Evolutionary conservation across 2,797 vertebrate genomes (phyloP).

Genomic region (Enteromius paludinosus): DNA sequence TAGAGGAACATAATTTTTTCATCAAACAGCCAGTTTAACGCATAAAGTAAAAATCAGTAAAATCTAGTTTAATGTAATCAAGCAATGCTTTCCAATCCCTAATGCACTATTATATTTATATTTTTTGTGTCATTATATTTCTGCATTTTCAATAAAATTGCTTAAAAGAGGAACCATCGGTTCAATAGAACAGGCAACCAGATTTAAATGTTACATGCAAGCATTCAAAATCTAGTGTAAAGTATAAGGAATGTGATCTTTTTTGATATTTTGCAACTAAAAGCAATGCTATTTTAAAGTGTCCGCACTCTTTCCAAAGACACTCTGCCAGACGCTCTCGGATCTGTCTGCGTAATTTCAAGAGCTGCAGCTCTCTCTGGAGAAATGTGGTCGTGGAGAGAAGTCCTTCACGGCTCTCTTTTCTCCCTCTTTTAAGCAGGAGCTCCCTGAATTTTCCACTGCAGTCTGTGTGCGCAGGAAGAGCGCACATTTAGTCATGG

Average conservation of each 20-base stretch:
- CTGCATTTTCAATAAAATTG: background rate
- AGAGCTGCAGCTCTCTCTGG: conserved; percentile 60
- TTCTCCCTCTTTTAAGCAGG: conserved; percentile 55
- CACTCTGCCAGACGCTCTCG: conserved; percentile 8
- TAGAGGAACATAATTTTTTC: background rate
- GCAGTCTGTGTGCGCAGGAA: conserved; percentile 80
- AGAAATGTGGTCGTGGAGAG: conserved; percentile 79
- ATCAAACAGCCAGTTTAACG: background rate
- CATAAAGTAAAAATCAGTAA: background rate
- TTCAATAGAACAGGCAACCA: background rate
- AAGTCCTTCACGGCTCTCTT: conserved; percentile 39
- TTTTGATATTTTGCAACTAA: background rate
- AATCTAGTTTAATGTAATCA: background rate
- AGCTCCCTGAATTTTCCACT: conserved; percentile 90
- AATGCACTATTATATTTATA: background rate
- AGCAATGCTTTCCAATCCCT: background rate
- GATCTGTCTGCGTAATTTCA: conserved; percentile 30
- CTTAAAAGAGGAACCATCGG: background rate
- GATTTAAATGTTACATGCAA: background rate
- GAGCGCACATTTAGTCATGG: conserved; percentile 90
- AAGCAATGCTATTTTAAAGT: background rate
- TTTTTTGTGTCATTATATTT: background rate
- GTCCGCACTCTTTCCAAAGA: background rate
- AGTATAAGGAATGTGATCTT: background rate
- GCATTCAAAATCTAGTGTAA: background rate